Evolutionary conservation across 2,113 vertebrate species (phyloP).

Genomic region (Stomatorhinus ivindoensis): DNA sequence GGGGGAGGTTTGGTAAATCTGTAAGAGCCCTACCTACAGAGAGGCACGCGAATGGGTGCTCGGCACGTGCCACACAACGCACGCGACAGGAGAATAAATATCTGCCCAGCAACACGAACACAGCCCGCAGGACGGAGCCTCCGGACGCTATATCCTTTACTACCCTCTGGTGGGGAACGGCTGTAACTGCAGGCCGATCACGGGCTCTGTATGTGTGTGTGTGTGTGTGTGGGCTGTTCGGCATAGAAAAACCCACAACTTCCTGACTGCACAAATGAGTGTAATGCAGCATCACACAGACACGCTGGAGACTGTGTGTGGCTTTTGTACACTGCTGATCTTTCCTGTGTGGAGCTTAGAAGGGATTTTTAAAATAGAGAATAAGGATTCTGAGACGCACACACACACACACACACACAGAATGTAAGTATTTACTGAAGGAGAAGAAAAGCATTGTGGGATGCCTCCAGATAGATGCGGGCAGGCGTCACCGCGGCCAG

Average conservation of each 20-base stretch:
- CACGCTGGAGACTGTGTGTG: background rate
- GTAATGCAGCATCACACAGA: background rate
- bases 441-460: background rate
- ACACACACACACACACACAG: background rate
- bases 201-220: background rate
- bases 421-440: background rate
- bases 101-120: conserved; percentile 7
- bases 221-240: background rate
- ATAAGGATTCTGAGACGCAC: background rate
- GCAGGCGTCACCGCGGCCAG: background rate
- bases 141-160: background rate
- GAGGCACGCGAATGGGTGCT: background rate
- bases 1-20: background rate
- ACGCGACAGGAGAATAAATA: background rate
- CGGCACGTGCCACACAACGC: background rate
- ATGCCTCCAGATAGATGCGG: background rate
- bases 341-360: background rate
- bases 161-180: background rate
- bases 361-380: background rate
- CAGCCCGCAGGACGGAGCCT: background rate
- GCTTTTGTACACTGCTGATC: background rate
- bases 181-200: background rate
- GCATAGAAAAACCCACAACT: background rate
- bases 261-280: background rate
- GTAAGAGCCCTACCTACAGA: background rate